A percentile compares a stretch with the other conserved stretches of the same genome.
phyloP scores from a whole-genome alignment of 2,113 vertebrate species.

The Oxygymnocypris stewartii region DNA sequence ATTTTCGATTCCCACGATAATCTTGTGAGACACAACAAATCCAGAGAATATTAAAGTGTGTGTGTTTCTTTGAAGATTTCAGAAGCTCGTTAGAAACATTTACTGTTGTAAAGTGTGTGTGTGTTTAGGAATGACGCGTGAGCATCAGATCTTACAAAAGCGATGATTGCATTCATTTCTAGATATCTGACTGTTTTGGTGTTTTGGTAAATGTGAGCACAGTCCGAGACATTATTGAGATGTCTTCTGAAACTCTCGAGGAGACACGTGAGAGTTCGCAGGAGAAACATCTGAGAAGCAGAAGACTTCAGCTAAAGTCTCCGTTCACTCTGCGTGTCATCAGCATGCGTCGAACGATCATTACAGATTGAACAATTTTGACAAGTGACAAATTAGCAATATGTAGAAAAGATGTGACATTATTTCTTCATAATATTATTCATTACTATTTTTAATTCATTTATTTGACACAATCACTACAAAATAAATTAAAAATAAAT shows the following conservation, averaged over 20 bases:
- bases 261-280: background rate
- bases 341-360: background rate
- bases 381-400: background rate
- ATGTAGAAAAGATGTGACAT: background rate
- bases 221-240: background rate
- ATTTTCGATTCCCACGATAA: background rate
- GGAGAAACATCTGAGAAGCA: too few species aligned
- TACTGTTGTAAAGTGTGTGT: background rate
- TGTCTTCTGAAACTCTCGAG: background rate
- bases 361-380: background rate
- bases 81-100: background rate
- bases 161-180: background rate
- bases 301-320: too few species aligned
- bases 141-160: background rate
- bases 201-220: background rate
- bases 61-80: slow-evolving; percentile 19
- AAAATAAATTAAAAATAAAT: too few species aligned
- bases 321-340: background rate
- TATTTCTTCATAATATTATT: too few species aligned
- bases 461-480: too few species aligned
- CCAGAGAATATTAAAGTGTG: slow-evolving; percentile 23
- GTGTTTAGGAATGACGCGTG: background rate
- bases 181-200: background rate
- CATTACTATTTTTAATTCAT: too few species aligned
- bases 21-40: background rate